Base-by-base conservation (phyloP, 2,888 invertebrate genomes). In the Trachelus troglodyta region DNA sequence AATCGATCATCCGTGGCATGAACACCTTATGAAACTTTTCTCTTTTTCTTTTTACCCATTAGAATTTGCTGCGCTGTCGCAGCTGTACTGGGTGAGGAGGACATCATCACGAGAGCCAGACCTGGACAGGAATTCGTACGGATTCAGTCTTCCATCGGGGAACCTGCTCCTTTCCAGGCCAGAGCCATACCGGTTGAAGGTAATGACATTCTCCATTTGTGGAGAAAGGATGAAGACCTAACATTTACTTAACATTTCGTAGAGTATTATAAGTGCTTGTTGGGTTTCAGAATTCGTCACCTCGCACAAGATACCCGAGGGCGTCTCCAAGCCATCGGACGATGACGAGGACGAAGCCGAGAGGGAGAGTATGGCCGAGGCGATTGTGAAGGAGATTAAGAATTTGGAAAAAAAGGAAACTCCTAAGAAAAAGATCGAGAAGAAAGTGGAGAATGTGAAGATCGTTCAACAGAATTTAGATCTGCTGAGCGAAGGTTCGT, bases 41-140 rank as follows among this genome's bases (percentile, higher is more conserved):
- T 77, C 76, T 56, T 56, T 56, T 23, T 56, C 15, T 56, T 56
- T 56, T 9, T 9, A 23, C 15, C 40, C 15, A 9, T 40, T 40
- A 94, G 94, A 92, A 92, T 93, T 91, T 92, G 93, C 86, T 93
- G 92, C 90, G 91, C 92, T 85, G 85, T 93, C 83, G 93, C 92
- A 86, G 89, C 88, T 85, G 91, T 88, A 80, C 87, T 89, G 79
- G 92, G 93, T 80, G 94, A 94, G 84, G 93, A 94, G 80, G 93
- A 94, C 85, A 92, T 94, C 79, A 94, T 94, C 86, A 94, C 94
- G 75, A 93, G 94, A 90, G 94, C 95, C 23, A 92, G 94, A 83
- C 94, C 94, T 31, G 95, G 94, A 34, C 94, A 95, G 86, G 94
- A 95, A 89, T 95, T 94, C 89, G 95, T 95, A 73, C 92, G 94